Evolutionary conservation across 2,888 invertebrate species (phyloP).

Genomic region (Hyalella azteca): DNA sequence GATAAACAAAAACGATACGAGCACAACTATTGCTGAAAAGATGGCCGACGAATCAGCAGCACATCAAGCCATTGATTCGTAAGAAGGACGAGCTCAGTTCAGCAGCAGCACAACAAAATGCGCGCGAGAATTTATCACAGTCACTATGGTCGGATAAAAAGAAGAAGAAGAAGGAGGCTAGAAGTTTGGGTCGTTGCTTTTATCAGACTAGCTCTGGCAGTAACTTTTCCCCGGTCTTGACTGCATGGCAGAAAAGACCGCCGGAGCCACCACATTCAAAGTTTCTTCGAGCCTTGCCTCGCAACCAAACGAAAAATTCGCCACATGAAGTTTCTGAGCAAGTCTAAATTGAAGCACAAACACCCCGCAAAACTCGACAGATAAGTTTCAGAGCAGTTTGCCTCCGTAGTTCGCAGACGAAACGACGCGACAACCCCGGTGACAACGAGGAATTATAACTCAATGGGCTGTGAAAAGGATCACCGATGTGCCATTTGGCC

Average conservation of each 20-base stretch:
- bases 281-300: constrained; percentile 16
- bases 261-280: constrained; percentile 18
- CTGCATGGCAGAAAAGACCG: constrained; percentile 15
- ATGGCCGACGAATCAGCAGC: no score
- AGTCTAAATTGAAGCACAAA: constrained; percentile 8
- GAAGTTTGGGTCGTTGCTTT: constrained; percentile 1
- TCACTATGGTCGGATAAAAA: neutral
- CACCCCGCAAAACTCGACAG: neutral
- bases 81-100: no score
- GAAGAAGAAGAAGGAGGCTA: no score
- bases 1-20: no score
- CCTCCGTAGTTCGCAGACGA: no score
- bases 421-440: no score
- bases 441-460: no score
- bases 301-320: neutral
- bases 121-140: neutral
- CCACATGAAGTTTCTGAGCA: neutral
- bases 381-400: neutral
- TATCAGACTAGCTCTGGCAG: constrained; percentile 8
- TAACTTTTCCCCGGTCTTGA: neutral
- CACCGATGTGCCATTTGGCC: no score
- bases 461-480: no score
- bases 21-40: no score
- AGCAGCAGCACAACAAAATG: neutral
- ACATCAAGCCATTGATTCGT: no score